Conservation (phyloP, 2,797 vertebrate genomes). For the Lepus townsendii region DNA sequence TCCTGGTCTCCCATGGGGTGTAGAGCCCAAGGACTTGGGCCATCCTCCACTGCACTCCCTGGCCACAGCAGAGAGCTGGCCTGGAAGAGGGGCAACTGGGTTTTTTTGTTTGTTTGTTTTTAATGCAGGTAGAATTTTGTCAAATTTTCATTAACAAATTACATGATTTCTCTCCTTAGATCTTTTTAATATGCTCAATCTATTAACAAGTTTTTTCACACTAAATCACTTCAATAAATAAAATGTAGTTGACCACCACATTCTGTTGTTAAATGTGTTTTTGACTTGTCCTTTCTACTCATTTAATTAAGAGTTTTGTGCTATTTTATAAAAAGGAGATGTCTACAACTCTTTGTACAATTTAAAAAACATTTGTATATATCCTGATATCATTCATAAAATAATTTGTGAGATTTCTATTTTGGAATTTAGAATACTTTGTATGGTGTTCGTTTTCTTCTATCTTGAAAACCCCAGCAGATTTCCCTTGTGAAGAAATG, state of each 20-base stretch:
- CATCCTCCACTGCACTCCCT: too few relatives aligned
- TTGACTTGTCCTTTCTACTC: not conserved
- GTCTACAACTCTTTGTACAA: not conserved
- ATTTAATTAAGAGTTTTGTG: constrained; percentile 2
- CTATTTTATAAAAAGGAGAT: not conserved
- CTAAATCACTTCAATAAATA: not conserved
- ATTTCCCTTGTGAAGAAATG: not conserved
- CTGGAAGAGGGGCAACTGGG: too few relatives aligned
- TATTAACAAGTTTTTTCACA: not conserved
- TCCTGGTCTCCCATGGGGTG: too few relatives aligned
- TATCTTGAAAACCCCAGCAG: constrained; percentile 6
- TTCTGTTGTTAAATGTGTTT: not conserved
- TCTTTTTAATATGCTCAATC: not conserved
- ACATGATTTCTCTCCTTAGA: not conserved
- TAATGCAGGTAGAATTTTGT: not conserved
- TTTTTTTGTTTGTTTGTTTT: too few relatives aligned
- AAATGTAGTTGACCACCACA: not conserved
- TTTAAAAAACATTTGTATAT: not conserved
- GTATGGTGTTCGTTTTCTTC: not conserved
- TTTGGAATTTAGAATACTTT: not conserved
- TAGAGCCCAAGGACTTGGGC: too few relatives aligned
- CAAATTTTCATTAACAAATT: constrained; percentile 13
- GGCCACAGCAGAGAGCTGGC: too few relatives aligned
- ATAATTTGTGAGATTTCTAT: not conserved
- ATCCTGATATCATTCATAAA: not conserved